Evolutionary conservation across 2,113 vertebrate species (phyloP).

Genomic region (Thunnus thynnus): DNA sequence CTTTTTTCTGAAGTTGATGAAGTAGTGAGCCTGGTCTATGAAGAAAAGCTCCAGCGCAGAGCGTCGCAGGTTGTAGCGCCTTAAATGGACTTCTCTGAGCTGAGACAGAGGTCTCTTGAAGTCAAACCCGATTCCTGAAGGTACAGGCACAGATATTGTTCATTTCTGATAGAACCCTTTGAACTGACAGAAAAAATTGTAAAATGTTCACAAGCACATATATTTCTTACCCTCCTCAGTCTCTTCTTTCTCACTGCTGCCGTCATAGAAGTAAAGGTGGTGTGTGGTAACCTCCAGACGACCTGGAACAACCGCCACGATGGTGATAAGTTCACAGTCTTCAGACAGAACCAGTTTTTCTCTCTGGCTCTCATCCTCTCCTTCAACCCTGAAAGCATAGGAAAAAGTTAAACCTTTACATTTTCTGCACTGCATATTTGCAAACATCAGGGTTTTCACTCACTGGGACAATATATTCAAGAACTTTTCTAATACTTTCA

Average conservation of each 20-base stretch:
- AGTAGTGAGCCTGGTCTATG: conserved; percentile 97
- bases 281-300: conserved; percentile 96
- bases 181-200: background rate
- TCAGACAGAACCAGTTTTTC: conserved; percentile 96
- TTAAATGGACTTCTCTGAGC: conserved; percentile 94
- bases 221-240: conserved; percentile 91
- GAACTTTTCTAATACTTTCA: background rate
- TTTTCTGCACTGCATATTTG: background rate
- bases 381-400: conserved; percentile 84
- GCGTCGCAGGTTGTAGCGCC: conserved; percentile 96
- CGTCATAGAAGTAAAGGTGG: conserved; percentile 95
- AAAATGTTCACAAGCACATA: background rate
- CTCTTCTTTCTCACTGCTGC: conserved; percentile 93
- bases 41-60: conserved; percentile 98
- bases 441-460: background rate
- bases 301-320: conserved; percentile 90
- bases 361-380: conserved; percentile 90
- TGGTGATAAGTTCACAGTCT: conserved; percentile 97
- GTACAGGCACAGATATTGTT: conserved; percentile 18
- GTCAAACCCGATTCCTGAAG: conserved; percentile 92
- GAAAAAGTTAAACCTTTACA: background rate
- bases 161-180: background rate
- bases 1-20: conserved; percentile 97
- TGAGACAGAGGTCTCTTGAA: conserved; percentile 94
- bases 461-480: background rate